Evolutionary conservation across 2,888 invertebrate genomes (phyloP).

Genomic region (Pheosia tremula): DNA sequence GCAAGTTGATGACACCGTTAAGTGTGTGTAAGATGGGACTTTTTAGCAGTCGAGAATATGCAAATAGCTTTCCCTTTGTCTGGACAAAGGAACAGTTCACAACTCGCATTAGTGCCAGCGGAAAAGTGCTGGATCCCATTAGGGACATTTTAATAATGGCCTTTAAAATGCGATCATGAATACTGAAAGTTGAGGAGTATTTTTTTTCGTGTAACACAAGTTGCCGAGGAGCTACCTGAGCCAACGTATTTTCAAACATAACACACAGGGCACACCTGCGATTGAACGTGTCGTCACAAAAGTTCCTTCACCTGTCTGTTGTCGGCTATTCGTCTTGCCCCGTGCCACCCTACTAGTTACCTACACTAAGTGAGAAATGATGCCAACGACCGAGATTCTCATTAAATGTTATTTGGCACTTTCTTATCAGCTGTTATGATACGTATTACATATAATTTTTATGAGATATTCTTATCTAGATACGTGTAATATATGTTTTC

Average conservation of each 20-base stretch:
- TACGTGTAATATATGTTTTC: neutral
- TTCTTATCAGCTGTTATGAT: conserved; percentile 45
- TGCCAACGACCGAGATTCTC: conserved; percentile 34
- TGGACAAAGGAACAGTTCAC: conserved; percentile 59
- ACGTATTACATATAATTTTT: conserved; percentile 9
- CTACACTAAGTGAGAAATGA: conserved; percentile 44
- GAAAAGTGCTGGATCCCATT: conserved; percentile 54
- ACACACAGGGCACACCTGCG: conserved; percentile 67
- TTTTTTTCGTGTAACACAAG: conserved; percentile 31
- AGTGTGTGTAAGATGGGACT: conserved; percentile 46
- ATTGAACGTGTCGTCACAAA: conserved; percentile 54
- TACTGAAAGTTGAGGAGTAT: conserved; percentile 41
- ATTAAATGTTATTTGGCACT: conserved; percentile 29
- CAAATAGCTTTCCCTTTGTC: conserved; percentile 58
- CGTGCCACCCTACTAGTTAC: conserved; percentile 43
- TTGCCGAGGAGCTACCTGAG: conserved; percentile 42
- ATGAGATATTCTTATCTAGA: conserved; percentile 12
- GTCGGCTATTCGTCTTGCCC: conserved; percentile 46
- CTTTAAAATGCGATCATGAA: conserved; percentile 42
- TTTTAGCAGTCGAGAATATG: conserved; percentile 54
- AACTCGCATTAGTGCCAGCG: conserved; percentile 61
- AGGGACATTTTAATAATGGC: conserved; percentile 56
- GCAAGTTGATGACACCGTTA: conserved; percentile 34
- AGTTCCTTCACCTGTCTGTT: conserved; percentile 67
- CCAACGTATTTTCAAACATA: conserved; percentile 44